phyloP scores from a whole-genome alignment of 1,140 invertebrate genomes.

The Episyrphus balteatus region DNA sequence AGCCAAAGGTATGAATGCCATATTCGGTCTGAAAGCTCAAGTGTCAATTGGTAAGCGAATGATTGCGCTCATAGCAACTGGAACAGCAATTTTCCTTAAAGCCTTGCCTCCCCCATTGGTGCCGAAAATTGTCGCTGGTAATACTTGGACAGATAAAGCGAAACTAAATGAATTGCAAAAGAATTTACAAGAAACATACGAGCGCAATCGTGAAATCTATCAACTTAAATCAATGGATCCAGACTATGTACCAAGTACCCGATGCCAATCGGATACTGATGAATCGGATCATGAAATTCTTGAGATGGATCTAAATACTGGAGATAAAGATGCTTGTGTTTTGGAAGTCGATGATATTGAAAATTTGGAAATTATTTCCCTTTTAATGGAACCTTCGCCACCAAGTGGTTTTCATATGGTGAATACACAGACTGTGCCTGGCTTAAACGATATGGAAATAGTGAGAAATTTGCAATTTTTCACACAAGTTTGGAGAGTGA shows the following conservation, averaged over 20 bases:
- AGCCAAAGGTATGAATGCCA: too few species aligned
- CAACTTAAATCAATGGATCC: constrained; percentile 43
- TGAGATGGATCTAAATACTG: constrained; percentile 63
- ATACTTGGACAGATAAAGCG: constrained; percentile 48
- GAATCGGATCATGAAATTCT: too few species aligned
- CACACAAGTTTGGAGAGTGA: too few species aligned
- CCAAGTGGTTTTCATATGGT: constrained; percentile 68
- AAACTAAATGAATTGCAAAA: constrained; percentile 53
- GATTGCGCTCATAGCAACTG: constrained; percentile 77
- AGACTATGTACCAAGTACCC: constrained; percentile 10
- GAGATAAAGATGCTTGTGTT: constrained; percentile 77
- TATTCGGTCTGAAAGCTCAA: too few species aligned
- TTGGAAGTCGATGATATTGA: too few species aligned
- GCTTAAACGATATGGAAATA: too few species aligned
- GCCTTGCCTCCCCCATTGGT: constrained; percentile 59
- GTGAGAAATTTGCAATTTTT: too few species aligned
- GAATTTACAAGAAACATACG: constrained; percentile 52
- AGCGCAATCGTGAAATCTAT: constrained; percentile 58
- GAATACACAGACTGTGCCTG: too few species aligned
- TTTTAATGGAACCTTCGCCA: constrained; percentile 64
- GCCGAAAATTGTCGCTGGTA: constrained; percentile 54
- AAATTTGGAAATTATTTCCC: constrained; percentile 63
- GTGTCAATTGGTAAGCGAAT: constrained; percentile 79
- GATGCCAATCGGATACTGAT: constrained; percentile 46
- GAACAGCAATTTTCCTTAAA: constrained; percentile 67